phyloP scores from a whole-genome alignment of 2,797 vertebrate species.

The Leptatherina wallacei region DNA sequence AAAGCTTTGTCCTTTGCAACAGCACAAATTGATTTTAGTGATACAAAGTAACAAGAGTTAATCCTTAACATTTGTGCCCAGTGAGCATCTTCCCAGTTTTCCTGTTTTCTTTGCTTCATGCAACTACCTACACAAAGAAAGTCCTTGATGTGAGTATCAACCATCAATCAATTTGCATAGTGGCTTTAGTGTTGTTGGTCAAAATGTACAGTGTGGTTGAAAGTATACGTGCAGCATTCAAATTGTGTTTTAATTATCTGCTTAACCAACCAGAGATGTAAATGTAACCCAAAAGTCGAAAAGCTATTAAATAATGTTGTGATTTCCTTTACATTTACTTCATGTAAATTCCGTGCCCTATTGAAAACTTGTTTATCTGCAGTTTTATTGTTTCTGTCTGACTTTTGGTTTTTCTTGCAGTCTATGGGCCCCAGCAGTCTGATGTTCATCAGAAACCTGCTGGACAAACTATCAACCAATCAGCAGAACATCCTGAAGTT shows the following conservation, averaged over 20 bases:
- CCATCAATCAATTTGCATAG: neutral
- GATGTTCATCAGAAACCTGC: slow-evolving; percentile 89
- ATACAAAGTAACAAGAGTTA: neutral
- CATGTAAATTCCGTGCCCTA: neutral
- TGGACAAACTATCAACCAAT: slow-evolving; percentile 93
- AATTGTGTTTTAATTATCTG: slow-evolving; percentile 40
- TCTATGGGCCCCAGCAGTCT: slow-evolving; percentile 90
- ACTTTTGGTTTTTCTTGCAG: slow-evolving; percentile 75
- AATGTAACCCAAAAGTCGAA: slow-evolving; percentile 14
- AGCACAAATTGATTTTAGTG: neutral
- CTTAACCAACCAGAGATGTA: slow-evolving; percentile 17
- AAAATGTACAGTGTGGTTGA: slow-evolving; percentile 1
- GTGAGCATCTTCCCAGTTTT: slow-evolving; percentile 99
- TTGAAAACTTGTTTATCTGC: neutral
- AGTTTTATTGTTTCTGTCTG: neutral
- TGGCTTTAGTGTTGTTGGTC: slow-evolving; percentile 7
- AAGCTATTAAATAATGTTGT: neutral
- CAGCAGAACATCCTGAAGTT: slow-evolving; percentile 99
- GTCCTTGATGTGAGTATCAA: slow-evolving; percentile 94
- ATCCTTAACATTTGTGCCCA: slow-evolving; percentile 86
- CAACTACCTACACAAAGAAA: slow-evolving; percentile 97
- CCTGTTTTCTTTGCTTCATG: slow-evolving; percentile 97
- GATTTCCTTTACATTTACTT: slow-evolving; percentile 6
- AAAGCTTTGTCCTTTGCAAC: neutral
- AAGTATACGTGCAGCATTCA: slow-evolving; percentile 10